Conservation (phyloP, 2,113 vertebrate genomes). For the Muscicapa adusta region DNA sequence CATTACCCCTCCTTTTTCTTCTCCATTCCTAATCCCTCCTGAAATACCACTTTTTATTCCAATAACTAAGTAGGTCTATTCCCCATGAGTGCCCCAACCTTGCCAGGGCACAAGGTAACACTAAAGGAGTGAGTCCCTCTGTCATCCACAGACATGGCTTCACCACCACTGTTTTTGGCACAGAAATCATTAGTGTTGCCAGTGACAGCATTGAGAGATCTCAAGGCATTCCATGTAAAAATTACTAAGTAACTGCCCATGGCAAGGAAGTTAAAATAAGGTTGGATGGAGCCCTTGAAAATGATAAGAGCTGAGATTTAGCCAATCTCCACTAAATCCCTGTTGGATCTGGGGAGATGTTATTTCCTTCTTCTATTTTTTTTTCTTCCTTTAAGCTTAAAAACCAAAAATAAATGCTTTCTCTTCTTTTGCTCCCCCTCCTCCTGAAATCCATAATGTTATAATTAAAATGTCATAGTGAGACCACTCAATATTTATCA, state of each 20-base stretch:
- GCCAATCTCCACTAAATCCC: not conserved
- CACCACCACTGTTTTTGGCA: not conserved
- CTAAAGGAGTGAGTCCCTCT: not conserved
- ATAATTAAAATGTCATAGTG: constrained; percentile 65
- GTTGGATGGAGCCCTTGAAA: not conserved
- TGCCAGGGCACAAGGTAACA: fast-evolving
- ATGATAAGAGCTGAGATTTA: not conserved
- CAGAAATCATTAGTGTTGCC: not conserved
- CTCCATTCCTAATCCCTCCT: not conserved
- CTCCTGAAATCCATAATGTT: constrained; percentile 58
- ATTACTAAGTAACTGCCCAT: not conserved
- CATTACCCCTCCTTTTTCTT: not conserved
- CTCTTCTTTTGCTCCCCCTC: constrained; percentile 4
- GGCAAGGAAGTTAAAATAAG: not conserved
- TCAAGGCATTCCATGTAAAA: not conserved
- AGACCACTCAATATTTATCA: constrained; percentile 61
- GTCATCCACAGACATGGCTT: not conserved
- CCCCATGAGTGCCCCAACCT: not conserved
- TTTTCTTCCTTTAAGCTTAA: not conserved
- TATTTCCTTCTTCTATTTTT: not conserved
- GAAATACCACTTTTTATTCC: not conserved
- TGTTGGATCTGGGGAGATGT: not conserved
- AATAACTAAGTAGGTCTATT: not conserved
- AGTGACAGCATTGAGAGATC: not conserved
- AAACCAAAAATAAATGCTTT: not conserved